A percentile compares a stretch with the other conserved stretches of the same genome.
Conservation (phyloP, 1,140 invertebrate genomes). For the Drosophila lowei region DNA sequence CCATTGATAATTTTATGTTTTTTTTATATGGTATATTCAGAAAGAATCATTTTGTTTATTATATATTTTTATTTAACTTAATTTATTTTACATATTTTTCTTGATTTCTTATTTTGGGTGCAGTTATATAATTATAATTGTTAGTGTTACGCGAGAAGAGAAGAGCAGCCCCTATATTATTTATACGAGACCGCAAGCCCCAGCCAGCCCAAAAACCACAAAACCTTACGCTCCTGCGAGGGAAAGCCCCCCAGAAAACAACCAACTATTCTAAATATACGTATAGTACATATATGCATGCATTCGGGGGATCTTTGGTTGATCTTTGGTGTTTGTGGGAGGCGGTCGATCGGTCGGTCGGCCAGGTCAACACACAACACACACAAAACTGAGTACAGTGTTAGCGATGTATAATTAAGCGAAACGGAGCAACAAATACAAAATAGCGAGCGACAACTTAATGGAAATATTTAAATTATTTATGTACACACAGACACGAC, state of each 20-base stretch:
- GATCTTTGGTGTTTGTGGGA: slow-evolving; percentile 26
- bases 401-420: slow-evolving; percentile 42
- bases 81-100: slow-evolving; percentile 63
- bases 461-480: slow-evolving; percentile 60
- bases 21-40: slow-evolving; percentile 62
- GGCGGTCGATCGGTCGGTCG: not conserved
- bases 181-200: slow-evolving; percentile 37
- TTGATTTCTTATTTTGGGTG: slow-evolving; percentile 62
- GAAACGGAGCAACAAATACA: slow-evolving; percentile 23
- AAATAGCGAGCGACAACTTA: slow-evolving; percentile 49
- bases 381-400: slow-evolving; percentile 56
- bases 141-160: slow-evolving; percentile 37
- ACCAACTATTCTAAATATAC: no score
- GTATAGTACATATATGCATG: no score
- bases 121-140: slow-evolving; percentile 70
- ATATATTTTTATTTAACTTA: slow-evolving; percentile 56
- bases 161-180: slow-evolving; percentile 14
- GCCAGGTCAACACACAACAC: slow-evolving; percentile 1
- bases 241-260: no score
- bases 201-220: no score
- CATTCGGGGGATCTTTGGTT: slow-evolving; percentile 1
- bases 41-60: slow-evolving; percentile 60
- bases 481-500: slow-evolving; percentile 29
- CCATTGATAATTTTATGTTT: slow-evolving; percentile 81
- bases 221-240: no score